A percentile compares a stretch with the other conserved stretches of the same genome.
phyloP scores from a whole-genome alignment of 2,888 invertebrate species.

The Cephus rjabovi region DNA sequence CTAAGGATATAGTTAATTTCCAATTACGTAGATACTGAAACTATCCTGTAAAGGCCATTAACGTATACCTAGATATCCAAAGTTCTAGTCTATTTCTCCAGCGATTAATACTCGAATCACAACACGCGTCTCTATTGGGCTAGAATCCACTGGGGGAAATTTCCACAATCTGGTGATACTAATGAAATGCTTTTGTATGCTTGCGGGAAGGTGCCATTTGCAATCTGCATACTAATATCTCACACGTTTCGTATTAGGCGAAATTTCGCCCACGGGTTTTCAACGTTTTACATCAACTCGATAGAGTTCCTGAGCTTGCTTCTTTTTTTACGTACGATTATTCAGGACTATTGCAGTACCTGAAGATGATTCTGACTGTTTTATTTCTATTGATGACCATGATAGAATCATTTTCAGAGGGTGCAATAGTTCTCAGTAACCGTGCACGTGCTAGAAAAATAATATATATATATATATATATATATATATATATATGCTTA shows the following conservation, averaged over 20 bases:
- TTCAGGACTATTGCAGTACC: too few relatives aligned
- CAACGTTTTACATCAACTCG: not conserved
- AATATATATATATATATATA: not conserved
- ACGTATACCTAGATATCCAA: not conserved
- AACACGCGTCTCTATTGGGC: not conserved
- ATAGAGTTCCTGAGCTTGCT: not conserved
- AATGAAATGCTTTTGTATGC: not conserved
- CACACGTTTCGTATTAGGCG: not conserved
- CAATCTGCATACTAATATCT: not conserved
- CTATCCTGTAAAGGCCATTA: not conserved
- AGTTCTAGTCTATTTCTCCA: not conserved
- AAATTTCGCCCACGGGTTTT: not conserved
- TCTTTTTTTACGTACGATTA: not conserved
- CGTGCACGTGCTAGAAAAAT: too few relatives aligned
- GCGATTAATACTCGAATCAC: not conserved
- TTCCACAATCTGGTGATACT: not conserved
- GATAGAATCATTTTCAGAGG: too few relatives aligned
- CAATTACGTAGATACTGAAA: not conserved
- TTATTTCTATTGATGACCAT: too few relatives aligned
- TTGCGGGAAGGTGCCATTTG: not conserved
- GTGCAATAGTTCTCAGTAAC: too few relatives aligned
- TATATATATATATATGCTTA: not conserved
- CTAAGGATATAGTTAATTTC: not conserved
- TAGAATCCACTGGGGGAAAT: not conserved
- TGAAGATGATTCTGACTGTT: too few relatives aligned